These are phyloP conservation scores for Lindbergichthys nudifrons DNA, from an alignment of 2,797 vertebrate genomes.

Conservation along the genomic window DNA sequence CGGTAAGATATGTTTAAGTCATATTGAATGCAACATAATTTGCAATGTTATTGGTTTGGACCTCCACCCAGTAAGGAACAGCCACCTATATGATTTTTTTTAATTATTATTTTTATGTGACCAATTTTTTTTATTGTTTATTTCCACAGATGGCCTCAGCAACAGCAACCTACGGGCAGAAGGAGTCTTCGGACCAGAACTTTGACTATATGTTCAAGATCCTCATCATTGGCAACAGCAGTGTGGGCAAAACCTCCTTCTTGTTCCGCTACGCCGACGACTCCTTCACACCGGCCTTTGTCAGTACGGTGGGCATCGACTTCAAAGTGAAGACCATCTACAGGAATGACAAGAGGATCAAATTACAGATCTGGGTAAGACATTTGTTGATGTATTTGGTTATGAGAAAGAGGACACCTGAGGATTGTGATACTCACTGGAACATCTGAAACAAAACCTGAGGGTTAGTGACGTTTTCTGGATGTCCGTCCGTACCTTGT, in stretches of 20 bases:
- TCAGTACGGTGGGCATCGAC: constrained; percentile 98
- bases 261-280: constrained; percentile 97
- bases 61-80: too few relatives aligned
- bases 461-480: background rate
- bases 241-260: constrained; percentile 97
- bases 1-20: too few relatives aligned
- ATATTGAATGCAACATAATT: too few relatives aligned
- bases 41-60: too few relatives aligned
- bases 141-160: constrained; percentile 93
- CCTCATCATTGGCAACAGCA: constrained; percentile 98
- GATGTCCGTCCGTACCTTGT: too few relatives aligned
- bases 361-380: constrained; percentile 95
- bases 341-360: constrained; percentile 98
- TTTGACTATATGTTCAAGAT: constrained; percentile 99
- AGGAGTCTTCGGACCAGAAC: constrained; percentile 97
- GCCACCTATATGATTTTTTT: too few relatives aligned
- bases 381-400: background rate
- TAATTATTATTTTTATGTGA: too few relatives aligned
- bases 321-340: constrained; percentile 99
- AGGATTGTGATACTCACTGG: background rate
- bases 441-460: constrained; percentile 1
- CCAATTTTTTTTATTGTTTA: background rate
- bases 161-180: constrained; percentile 95
- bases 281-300: constrained; percentile 96
- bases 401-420: background rate